phyloP scores from a whole-genome alignment of 2,113 vertebrate species.

The Dermatemys mawii region DNA sequence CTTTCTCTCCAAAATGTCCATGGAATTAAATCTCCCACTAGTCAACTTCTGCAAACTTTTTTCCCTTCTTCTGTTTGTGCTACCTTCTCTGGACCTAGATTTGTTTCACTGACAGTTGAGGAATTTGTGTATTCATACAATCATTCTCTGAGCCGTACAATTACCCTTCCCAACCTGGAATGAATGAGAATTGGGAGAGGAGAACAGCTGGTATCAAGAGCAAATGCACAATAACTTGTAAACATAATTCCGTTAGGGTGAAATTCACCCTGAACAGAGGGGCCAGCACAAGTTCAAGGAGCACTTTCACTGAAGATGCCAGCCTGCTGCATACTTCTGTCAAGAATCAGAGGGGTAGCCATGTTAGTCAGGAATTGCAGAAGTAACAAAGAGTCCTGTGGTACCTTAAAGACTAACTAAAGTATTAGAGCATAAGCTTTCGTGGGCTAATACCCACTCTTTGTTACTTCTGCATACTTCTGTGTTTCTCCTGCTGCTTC shows the following conservation, averaged over 20 bases:
- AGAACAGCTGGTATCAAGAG: neutral
- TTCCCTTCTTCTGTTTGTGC: neutral
- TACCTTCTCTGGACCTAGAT: neutral
- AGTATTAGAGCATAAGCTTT: no score
- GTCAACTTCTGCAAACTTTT: neutral
- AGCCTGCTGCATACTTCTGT: no score
- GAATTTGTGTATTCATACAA: neutral
- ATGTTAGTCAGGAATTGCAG: no score
- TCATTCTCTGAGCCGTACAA: neutral
- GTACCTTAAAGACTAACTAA: no score
- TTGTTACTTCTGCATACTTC: no score
- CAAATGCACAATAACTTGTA: neutral
- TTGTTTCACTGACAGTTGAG: neutral
- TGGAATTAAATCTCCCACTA: neutral
- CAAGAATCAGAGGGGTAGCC: no score
- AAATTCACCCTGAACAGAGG: neutral
- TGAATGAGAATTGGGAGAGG: neutral
- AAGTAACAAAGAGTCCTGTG: no score
- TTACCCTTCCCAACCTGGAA: neutral
- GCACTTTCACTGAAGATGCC: no score
- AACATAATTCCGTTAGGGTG: neutral
- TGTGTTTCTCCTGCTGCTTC: no score
- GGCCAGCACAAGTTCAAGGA: no score
- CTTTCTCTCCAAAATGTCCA: neutral
- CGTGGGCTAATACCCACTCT: no score